Evolutionary conservation across 1,140 invertebrate genomes (phyloP).

Genomic region (Anadara kagoshimensis): DNA sequence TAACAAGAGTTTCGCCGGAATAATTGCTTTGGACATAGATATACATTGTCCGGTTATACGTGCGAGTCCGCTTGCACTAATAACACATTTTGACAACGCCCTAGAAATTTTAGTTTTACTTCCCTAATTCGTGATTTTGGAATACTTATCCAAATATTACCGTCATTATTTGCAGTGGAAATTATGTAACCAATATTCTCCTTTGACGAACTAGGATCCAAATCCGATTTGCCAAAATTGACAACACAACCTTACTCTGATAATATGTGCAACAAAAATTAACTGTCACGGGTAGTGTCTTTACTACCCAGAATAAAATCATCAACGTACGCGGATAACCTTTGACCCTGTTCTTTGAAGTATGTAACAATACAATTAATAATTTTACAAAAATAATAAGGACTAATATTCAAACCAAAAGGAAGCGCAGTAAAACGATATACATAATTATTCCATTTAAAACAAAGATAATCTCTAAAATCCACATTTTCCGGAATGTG

Average conservation of each 20-base stretch:
- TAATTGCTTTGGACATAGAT: conserved; percentile 18
- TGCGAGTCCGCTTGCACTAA: conserved; percentile 16
- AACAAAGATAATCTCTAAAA: conserved; percentile 17
- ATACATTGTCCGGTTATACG: conserved; percentile 24
- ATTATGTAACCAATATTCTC: conserved; percentile 34
- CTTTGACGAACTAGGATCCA: conserved; percentile 3
- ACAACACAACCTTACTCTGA: conserved; percentile 25
- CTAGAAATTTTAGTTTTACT: conserved; percentile 14
- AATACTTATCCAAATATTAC: too few species aligned
- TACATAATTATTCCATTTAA: too few species aligned
- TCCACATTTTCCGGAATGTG: conserved; percentile 27
- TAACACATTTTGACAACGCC: not conserved
- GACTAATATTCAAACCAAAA: conserved; percentile 31
- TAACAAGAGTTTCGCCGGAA: conserved; percentile 25
- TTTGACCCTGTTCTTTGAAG: conserved; percentile 22
- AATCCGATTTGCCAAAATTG: conserved; percentile 33
- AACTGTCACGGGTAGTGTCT: too few species aligned
- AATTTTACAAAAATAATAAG: conserved; percentile 32
- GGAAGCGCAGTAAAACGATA: conserved; percentile 18
- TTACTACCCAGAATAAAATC: conserved; percentile 26
- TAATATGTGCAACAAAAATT: too few species aligned
- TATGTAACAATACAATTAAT: conserved; percentile 27
- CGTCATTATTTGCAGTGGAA: conserved; percentile 2
- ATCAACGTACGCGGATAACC: conserved; percentile 38
- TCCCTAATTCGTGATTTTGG: conserved; percentile 5